phyloP scores from a whole-genome alignment of 1,140 invertebrate species.

The Oryctes rhinoceros region DNA sequence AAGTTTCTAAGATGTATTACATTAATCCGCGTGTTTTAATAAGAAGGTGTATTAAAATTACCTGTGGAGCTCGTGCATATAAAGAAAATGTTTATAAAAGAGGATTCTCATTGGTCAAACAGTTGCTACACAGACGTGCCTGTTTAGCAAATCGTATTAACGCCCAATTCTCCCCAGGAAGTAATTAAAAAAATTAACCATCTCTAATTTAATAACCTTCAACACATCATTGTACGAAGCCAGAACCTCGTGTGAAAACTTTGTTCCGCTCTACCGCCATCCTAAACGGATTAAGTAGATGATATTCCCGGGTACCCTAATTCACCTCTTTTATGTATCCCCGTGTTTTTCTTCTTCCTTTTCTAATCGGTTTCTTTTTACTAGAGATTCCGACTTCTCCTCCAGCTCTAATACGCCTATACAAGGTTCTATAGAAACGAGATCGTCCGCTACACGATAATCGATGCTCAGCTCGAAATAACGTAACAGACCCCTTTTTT shows the following conservation, averaged over 20 bases:
- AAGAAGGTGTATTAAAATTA: too few species aligned
- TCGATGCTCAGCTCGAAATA: conserved; percentile 15
- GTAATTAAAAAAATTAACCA: not conserved
- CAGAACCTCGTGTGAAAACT: conserved; percentile 25
- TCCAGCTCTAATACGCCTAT: not conserved
- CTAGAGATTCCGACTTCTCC: not conserved
- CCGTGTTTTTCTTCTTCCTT: not conserved
- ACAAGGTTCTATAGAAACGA: not conserved
- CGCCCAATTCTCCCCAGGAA: not conserved
- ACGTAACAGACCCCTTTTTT: not conserved
- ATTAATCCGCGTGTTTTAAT: too few species aligned
- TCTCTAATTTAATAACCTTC: conserved; percentile 7
- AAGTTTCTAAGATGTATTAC: too few species aligned
- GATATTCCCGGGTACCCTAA: conserved; percentile 24
- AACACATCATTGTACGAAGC: conserved; percentile 18
- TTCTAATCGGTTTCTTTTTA: conserved; percentile 15
- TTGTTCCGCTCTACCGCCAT: conserved; percentile 10
- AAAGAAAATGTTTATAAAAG: too few species aligned
- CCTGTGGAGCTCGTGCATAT: too few species aligned
- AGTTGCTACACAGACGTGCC: too few species aligned
- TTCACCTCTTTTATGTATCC: conserved; percentile 2
- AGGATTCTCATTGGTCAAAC: too few species aligned
- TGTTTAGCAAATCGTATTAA: too few species aligned
- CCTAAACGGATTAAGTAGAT: conserved; percentile 27
- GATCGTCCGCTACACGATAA: not conserved